Base-by-base conservation (phyloP, 1,140 invertebrate species). In the Drosophila rufa region DNA sequence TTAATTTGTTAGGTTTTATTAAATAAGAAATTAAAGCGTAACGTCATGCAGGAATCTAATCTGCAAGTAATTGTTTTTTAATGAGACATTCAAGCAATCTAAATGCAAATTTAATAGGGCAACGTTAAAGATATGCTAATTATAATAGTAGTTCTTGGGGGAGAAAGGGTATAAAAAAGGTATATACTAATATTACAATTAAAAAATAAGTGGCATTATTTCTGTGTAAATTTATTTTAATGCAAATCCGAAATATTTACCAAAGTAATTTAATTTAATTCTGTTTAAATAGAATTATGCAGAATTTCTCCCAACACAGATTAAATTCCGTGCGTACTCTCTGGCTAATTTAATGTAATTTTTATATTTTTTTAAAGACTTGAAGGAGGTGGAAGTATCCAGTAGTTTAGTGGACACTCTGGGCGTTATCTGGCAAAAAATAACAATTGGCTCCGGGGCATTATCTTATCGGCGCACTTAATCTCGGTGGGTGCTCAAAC, bases 391-490 rank as follows among this genome's bases (percentile, higher is more conserved):
- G 33, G 19, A 55, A 55, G 33, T 45, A 45, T 60, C 38, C 62
- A 61, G 38, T 65, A 36, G 42, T 45, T 45, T 25, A 17, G 40
- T 61, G 58, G 11, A 25, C 6, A 11, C 2, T 19, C 38, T 33
- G 33, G 36, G 15, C 38, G 53, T 84, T 84, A 84, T 84, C 82
- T 65, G 65, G 50, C 48, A 62, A 36, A 60, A 56, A 42, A 65
- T 45, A 65, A 65, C 62, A 65, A 51, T 74, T 71, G 68, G 55
- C 64, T 66, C 11, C 59, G 57, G 57, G 66, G 30, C 50, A 56
- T 68, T 87, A 87, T 90, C 84, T 87, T 87, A 87, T 87, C 85
- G 57, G 19, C 12, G 19, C 38, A 55, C 65, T 70, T 89, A 89
- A 89, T 89, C 84, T 87, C 33, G 76, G 57, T 61, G 69, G 69